Evolutionary conservation across 2,888 invertebrate genomes (phyloP), one percentile per base, ranked within the genome.

Genomic region (Vanessa cardui): DNA sequence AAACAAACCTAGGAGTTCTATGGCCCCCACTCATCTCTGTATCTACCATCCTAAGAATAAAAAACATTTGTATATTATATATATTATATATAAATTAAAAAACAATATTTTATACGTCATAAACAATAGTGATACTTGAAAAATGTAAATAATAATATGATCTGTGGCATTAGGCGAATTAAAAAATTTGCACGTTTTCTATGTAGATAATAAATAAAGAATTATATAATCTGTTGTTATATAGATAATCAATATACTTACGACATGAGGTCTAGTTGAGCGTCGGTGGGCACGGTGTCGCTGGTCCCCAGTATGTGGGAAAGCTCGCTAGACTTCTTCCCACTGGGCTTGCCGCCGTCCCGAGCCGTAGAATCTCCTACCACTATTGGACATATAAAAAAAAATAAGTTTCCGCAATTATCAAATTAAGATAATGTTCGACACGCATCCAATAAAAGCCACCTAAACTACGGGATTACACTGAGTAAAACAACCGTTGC

Each of bases 231-330:
- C 47, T 7, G 18, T n/a, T 47, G 6, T n/a, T 1, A 26, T 26
- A 5, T 26, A n/a, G n/a, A 8, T 6, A 6, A 7, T 7, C 5
- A 16, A 47, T 46, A 56, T 75, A 89, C 91, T 88, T 80, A 94
- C 94, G 93, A 94, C 93, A 95, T 94, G 68, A 96, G 91, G 81
- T 97, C 96, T 66, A 97, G 93, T 77, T 95, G 95, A 8, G 96
- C 94, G 78, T 97, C 97, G 68, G 96, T 96, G 69, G 96, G 95
- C 77, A 95, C 96, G 0, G 94, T 87, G 76, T 96, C 96, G 78
- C 97, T 97, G 0, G 98, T 98, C 50, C 98, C 98, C 49, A 98
- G 90, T 78, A 98, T 98, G 82, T 98, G 98, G 70, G 97, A 98
- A 26, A 98, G 90, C 87, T 98, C 98, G 56, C 96, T 95, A 16